These are phyloP conservation scores for Cydia splendana DNA, from an alignment of 1,140 invertebrate genomes.

Conservation along the genomic window DNA sequence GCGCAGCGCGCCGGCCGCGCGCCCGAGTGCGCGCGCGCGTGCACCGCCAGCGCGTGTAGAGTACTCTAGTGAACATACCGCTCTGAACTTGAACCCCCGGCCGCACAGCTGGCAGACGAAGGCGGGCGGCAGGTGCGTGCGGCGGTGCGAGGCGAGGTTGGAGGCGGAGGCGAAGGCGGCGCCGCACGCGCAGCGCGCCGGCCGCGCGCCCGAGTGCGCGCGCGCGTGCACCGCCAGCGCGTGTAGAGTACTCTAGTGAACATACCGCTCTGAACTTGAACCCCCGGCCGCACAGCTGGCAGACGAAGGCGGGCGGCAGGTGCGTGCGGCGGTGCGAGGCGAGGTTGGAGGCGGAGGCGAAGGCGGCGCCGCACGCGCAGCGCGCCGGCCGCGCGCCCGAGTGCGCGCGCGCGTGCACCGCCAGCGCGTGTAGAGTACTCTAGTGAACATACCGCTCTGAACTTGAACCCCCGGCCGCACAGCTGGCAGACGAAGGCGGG, in stretches of 20 bases:
- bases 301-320: conserved; percentile 41
- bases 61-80: conserved; percentile 34
- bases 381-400: conserved; percentile 82
- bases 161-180: conserved; percentile 61
- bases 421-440: conserved; percentile 53
- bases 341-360: conserved; percentile 63
- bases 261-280: conserved; percentile 46
- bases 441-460: conserved; percentile 39
- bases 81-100: conserved; percentile 41
- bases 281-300: conserved; percentile 38
- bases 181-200: conserved; percentile 77
- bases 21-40: conserved; percentile 79
- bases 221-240: conserved; percentile 79
- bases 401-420: conserved; percentile 79
- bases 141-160: conserved; percentile 47
- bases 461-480: conserved; percentile 42
- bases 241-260: background rate
- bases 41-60: conserved; percentile 71
- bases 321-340: conserved; percentile 46
- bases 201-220: conserved; percentile 81
- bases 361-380: conserved; percentile 68
- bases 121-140: conserved; percentile 40
- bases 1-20: conserved; percentile 81
- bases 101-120: conserved; percentile 43
- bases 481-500: conserved; percentile 40